Base-by-base conservation (phyloP, 2,888 invertebrate genomes). In the Cerastis rubricosa region DNA sequence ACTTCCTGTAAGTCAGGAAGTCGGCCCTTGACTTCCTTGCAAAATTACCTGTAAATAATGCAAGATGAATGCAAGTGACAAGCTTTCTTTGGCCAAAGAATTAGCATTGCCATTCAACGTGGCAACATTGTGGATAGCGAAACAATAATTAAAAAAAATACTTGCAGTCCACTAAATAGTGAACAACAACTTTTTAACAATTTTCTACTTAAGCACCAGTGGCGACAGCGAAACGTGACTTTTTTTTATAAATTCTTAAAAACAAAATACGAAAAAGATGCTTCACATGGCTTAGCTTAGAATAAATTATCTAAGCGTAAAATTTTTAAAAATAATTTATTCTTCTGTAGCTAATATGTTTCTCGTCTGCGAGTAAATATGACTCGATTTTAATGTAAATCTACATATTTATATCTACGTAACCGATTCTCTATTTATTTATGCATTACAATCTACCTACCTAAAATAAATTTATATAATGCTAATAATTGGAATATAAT, bases 371-470 rank as follows among this genome's bases (percentile, higher is more conserved):
- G 61, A 71, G 35, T 54, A 73, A 59, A 80, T 84, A 84, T 71
- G 74, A 75, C 66, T 57, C 25, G 61, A 74, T 35, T 68, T 64
- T 40, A 80, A 57, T 45, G n/a, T 25, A 25, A 57, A 83, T 80
- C 65, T 84, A 75, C 76, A 76, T 83, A 83, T 81, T 76, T 72
- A 69, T 78, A 54, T 59, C 6, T 25, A 25, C 25, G 72, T 49
- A 49, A 66, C 43, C 43, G 63, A 74, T 71, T 49, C 59, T 19
- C 19, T 22, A 43, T 73, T 81, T 74, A 81, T 83, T 67, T 71
- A 80, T 64, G 70, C 67, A 35, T 35, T n/a, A n/a, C n/a, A n/a
- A n/a, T n/a, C n/a, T n/a, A n/a, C n/a, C n/a, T n/a, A n/a, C n/a
- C n/a, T n/a, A n/a, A n/a, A n/a, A n/a, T n/a, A n/a, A n/a, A n/a